Base-by-base conservation (phyloP, 2,797 vertebrate genomes). In the Phataginus tricuspis region DNA sequence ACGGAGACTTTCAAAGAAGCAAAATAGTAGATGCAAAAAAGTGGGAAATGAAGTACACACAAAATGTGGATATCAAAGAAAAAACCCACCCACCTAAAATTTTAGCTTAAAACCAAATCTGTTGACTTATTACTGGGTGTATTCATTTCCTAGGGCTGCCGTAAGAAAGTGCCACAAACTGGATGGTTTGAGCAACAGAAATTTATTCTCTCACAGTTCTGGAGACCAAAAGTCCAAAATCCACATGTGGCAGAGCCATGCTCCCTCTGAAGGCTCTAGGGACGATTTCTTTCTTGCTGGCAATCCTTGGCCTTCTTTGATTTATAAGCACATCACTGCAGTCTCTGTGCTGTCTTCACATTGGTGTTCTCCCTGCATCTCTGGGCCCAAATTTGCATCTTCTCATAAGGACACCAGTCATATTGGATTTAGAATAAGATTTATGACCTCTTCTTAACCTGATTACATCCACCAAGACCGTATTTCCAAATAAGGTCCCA, bases 401-500 rank as follows among this genome's bases (percentile, higher is more conserved):
- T 86, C 25, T 68, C 39, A 42, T 79, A 57, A 91, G 59, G 34
- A 78, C 15, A 84, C 25, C 23, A 77, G 16, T 84, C 49, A n/a
- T 74, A 49, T 0, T 74, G 29, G 29, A 29, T 90, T 90, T 90
- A 53, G 51, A 29, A 55, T 3, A 74, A 29, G 14, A 13, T 66
- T 83, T 91, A 66, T 74, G 19, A 74, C 55, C 18, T 86, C 77
- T 74, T 51, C 14, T 90, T 93, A 88, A 77, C 15, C 93, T 89
- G 51, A 68, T 93, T 83, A 78, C 23, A 21, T 91, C 63, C 83
- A 16, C 49, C 86, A 77, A 89, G 45, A 64, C 10, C 9, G 5
- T 59, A 1, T 92, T 64, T 89, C 55, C 79, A 49, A 89, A 75
- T 71, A 71, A 85, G 49, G 84, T 93, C 78, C 82, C 8, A 77